Conservation (phyloP, 2,797 vertebrate species). For the Cebuella pygmaea region DNA sequence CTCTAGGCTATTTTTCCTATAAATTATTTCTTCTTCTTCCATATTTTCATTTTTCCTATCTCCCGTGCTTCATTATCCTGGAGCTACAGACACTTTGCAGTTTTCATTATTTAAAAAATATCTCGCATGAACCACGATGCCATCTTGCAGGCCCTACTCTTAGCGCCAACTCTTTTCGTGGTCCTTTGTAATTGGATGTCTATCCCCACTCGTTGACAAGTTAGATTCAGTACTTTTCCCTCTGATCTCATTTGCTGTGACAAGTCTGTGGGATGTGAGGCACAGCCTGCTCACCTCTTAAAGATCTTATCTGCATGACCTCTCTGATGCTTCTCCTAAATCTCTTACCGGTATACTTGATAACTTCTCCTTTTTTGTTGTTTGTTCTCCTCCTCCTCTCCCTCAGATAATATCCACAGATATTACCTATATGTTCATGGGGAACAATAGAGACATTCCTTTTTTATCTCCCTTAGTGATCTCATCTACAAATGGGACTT, state of each 20-base stretch:
- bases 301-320: not conserved
- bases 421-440: not conserved
- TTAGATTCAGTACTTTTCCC: not conserved
- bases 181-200: not conserved
- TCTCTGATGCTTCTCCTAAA: not conserved
- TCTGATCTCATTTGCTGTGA: not conserved
- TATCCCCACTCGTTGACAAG: not conserved
- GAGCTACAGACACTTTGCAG: not conserved
- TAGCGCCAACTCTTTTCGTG: not conserved
- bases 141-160: not conserved
- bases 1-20: not conserved
- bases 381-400: not conserved
- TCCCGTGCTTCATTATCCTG: not conserved
- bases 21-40: not conserved
- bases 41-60: not conserved
- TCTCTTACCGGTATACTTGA: not conserved
- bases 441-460: not conserved
- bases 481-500: not conserved
- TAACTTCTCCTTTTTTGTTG: not conserved
- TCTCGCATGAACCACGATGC: not conserved
- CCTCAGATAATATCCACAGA: not conserved
- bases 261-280: not conserved
- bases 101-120: conserved; percentile 28
- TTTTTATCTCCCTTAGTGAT: not conserved
- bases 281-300: not conserved